Evolutionary conservation across 2,888 invertebrate species (phyloP).

Genomic region (Alsophila aescularia): DNA sequence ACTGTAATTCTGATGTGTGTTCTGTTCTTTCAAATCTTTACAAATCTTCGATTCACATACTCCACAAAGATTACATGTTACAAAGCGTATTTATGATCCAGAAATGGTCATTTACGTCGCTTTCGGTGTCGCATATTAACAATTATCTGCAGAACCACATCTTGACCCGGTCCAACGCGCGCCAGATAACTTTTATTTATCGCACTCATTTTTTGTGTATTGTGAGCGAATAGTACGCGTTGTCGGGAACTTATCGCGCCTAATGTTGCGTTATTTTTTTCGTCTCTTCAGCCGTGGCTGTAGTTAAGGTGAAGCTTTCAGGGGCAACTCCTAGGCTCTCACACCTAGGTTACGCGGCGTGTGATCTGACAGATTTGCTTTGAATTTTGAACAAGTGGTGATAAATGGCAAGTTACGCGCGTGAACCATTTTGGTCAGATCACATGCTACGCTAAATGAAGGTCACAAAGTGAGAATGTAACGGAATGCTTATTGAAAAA

Average conservation of each 20-base stretch:
- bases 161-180: constrained; percentile 35
- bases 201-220: constrained; percentile 66
- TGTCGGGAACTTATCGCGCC: constrained; percentile 75
- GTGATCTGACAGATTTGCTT: no score
- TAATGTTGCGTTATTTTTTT: constrained; percentile 67
- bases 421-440: no score
- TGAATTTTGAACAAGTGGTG: no score
- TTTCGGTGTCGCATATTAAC: constrained; percentile 11
- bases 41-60: neutral
- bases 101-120: neutral
- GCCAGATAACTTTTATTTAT: constrained; percentile 59
- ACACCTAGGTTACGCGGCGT: no score
- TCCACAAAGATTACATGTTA: neutral
- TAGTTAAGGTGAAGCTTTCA: constrained; percentile 32
- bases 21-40: no score
- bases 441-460: no score
- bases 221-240: constrained; percentile 62
- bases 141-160: constrained; percentile 35
- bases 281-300: constrained; percentile 19
- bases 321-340: neutral
- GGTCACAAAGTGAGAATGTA: no score
- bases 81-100: neutral
- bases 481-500: no score
- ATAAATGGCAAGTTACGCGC: neutral
- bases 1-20: no score